These are phyloP conservation scores for Andrena minutula DNA, from an alignment of 2,888 invertebrate species.

Conservation along the genomic window DNA sequence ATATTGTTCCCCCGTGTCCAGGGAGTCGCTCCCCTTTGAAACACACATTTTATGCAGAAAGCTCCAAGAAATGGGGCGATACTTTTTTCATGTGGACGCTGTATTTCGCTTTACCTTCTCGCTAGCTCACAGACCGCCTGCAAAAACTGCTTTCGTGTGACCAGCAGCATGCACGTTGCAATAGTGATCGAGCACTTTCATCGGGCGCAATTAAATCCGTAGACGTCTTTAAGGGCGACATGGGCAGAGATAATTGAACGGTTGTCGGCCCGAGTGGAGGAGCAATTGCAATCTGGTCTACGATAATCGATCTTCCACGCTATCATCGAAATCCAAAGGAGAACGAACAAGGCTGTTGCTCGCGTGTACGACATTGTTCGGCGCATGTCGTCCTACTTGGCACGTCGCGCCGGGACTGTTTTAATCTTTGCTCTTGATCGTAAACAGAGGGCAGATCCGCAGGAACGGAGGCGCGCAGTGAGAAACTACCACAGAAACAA, in stretches of 20 bases:
- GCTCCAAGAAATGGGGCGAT: neutral
- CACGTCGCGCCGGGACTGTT: slow-evolving; percentile 57
- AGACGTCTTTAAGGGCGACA: neutral
- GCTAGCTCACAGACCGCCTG: neutral
- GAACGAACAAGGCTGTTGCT: slow-evolving; percentile 65
- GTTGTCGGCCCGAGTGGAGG: neutral
- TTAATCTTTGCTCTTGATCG: slow-evolving; percentile 58
- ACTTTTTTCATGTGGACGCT: neutral
- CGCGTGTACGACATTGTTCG: slow-evolving; percentile 61
- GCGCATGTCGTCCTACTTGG: slow-evolving; percentile 62
- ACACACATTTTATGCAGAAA: neutral
- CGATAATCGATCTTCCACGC: slow-evolving; percentile 49
- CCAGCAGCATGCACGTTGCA: neutral
- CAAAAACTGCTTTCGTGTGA: neutral
- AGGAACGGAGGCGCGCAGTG: slow-evolving; percentile 5
- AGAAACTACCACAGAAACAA: slow-evolving; percentile 22
- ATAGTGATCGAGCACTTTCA: neutral
- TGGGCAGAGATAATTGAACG: neutral
- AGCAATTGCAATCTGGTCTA: slow-evolving; percentile 17
- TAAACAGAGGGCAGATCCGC: slow-evolving; percentile 52
- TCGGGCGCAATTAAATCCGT: slow-evolving; percentile 1
- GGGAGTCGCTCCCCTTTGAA: neutral
- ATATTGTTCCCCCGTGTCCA: neutral
- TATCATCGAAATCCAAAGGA: slow-evolving; percentile 65
- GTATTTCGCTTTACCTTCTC: neutral